Evolutionary conservation across 2,113 vertebrate genomes (phyloP), one percentile per base, ranked within the genome.

Genomic region (Parus major): DNA sequence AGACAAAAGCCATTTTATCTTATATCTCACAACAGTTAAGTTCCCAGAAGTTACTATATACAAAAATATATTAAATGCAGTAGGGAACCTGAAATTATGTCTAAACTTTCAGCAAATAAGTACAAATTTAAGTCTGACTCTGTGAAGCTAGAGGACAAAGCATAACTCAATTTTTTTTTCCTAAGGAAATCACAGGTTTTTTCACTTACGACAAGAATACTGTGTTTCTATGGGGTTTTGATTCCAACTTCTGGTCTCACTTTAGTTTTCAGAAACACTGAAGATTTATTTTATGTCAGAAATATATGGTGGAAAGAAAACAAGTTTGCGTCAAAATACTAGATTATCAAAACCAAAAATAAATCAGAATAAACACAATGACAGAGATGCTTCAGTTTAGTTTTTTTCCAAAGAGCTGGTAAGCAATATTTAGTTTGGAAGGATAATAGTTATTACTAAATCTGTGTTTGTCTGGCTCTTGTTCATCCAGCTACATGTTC

Each of bases 181-280:
- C 8, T 52, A 33, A 21, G 1, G 3, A 35, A 56, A 75, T 17
- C 2, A 44, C 7, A 29, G 0, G 0, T 0, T 53, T 64, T 81
- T 90, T 46, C 4, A 42, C 21, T 86, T 7, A 21, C 27, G 3
- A 23, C 4, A 71, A 46, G 6, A 55, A 55, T 25, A 31, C 1
- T 35, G 33, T 71, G 17, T 70, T 80, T 76, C 15, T 76, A 2
- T 17, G 35, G 8, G 2, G 2, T 69, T 78, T 28, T 39, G n/a
- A 3, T 20, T 76, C 18, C 9, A 63, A 10, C 11, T 79, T 75
- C 39, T 71, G 23, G 6, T 31, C 14, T 55, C 2, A 0, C 4
- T 72, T 66, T n/a, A 56, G 5, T 19, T 75, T 87, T 63, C 29
- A 56, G 16, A 69, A 72, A 44, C 59, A 39, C 27, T 31, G 23